Percentiles rank a stretch among this genome's conserved stretches.
These are phyloP conservation scores for Agrotis clavis DNA, from an alignment of 2,888 invertebrate species.

Conservation along the genomic window DNA sequence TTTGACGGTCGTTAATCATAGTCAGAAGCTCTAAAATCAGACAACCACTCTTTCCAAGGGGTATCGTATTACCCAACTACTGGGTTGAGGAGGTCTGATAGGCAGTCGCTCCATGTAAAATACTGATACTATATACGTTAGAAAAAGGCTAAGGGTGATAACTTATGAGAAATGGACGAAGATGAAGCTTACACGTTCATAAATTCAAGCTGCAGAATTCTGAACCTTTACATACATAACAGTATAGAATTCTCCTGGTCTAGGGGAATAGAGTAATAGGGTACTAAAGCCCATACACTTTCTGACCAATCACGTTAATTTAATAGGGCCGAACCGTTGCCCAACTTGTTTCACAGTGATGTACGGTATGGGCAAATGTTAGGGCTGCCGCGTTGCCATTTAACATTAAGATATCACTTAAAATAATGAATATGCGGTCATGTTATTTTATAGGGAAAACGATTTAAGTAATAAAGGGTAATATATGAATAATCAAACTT, in stretches of 20 bases:
- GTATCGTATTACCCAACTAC: too few species aligned
- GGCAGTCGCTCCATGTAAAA: too few species aligned
- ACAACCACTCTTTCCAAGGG: too few species aligned
- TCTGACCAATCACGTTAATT: slow-evolving; percentile 63
- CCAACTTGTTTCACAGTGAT: slow-evolving; percentile 61
- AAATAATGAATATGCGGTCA: neutral
- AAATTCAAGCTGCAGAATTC: too few species aligned
- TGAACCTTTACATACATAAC: neutral
- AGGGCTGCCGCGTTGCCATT: slow-evolving; percentile 40
- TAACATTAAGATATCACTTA: neutral
- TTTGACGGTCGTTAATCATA: too few species aligned
- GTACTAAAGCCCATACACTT: slow-evolving; percentile 49
- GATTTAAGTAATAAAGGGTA: too few species aligned
- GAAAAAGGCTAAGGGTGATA: too few species aligned
- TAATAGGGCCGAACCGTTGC: slow-evolving; percentile 54
- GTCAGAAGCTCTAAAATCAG: too few species aligned
- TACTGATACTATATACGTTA: too few species aligned
- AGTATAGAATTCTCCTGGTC: slow-evolving; percentile 30
- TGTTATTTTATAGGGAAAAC: neutral
- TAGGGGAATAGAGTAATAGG: slow-evolving; percentile 48
- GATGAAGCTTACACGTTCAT: neutral
- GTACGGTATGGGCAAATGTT: slow-evolving; percentile 46
- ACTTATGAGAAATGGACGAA: neutral
- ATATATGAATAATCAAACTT: neutral
- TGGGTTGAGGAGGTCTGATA: too few species aligned